These are phyloP conservation scores for Platycheirus rosarum DNA, from an alignment of 2,888 invertebrate genomes.

Conservation along the genomic window DNA sequence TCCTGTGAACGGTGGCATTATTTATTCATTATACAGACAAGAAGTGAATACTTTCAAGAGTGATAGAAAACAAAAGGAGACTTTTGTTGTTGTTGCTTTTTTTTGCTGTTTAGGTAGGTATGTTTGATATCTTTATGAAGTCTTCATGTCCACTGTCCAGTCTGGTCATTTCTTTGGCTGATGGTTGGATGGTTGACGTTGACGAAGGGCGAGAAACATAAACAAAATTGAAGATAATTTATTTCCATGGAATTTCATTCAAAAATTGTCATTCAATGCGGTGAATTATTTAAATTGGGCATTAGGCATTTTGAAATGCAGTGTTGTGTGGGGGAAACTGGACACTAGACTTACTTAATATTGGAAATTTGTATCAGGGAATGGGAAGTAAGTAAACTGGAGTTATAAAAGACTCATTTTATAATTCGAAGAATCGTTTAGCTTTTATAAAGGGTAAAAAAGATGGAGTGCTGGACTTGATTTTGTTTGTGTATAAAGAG, in stretches of 20 bases:
- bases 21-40: conserved; percentile 71
- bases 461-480: no score
- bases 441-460: neutral
- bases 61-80: conserved; percentile 61
- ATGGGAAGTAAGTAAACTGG: conserved; percentile 19
- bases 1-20: conserved; percentile 59
- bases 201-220: conserved; percentile 63
- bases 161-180: conserved; percentile 36
- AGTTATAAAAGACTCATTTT: neutral
- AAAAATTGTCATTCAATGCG: conserved; percentile 43
- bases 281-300: conserved; percentile 68
- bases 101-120: no score
- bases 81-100: neutral
- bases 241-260: conserved; percentile 68
- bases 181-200: conserved; percentile 17
- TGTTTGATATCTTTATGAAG: conserved; percentile 67
- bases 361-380: conserved; percentile 18
- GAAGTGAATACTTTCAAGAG: conserved; percentile 27
- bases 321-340: neutral
- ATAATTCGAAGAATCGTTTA: conserved; percentile 6
- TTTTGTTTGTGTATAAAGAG: no score
- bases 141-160: conserved; percentile 36
- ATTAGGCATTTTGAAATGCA: no score
- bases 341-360: neutral
- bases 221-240: conserved; percentile 72